A percentile compares a stretch with the other conserved stretches of the same genome.
Conservation (phyloP, 2,113 vertebrate species). For the Montifringilla adamsi region DNA sequence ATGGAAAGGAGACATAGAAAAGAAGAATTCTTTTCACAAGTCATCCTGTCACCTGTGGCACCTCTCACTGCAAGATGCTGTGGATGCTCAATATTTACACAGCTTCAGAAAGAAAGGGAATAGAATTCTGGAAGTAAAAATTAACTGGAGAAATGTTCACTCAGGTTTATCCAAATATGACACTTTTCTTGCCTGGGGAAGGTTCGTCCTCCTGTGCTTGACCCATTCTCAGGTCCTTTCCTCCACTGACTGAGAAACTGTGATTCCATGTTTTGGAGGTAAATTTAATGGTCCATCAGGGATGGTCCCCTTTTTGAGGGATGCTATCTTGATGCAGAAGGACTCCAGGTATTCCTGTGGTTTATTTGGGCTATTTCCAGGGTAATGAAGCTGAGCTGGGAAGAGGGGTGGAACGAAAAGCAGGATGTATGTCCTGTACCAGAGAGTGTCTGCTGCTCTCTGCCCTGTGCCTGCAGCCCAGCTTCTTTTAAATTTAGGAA, state of each 20-base stretch:
- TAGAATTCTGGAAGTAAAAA: neutral
- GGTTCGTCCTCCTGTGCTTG: neutral
- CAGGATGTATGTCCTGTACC: rapidly evolving
- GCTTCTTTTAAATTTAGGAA: neutral
- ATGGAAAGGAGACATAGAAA: neutral
- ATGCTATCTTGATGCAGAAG: neutral
- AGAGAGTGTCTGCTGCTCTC: neutral
- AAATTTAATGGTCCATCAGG: neutral
- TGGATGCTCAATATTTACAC: neutral
- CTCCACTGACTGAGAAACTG: neutral
- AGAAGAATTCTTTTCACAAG: neutral
- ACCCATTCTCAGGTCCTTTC: neutral
- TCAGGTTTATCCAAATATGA: neutral
- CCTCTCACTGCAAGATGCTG: neutral
- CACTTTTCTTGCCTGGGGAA: neutral
- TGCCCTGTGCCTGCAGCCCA: neutral
- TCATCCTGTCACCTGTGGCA: neutral
- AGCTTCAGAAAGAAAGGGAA: neutral
- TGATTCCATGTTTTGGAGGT: neutral
- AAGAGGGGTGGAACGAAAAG: neutral
- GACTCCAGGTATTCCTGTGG: neutral
- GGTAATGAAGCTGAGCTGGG: neutral
- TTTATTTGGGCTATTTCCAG: neutral
- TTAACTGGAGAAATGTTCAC: neutral
- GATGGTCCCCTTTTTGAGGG: neutral